Base-by-base conservation (phyloP, 2,888 invertebrate species). In the Agelastica alni region DNA sequence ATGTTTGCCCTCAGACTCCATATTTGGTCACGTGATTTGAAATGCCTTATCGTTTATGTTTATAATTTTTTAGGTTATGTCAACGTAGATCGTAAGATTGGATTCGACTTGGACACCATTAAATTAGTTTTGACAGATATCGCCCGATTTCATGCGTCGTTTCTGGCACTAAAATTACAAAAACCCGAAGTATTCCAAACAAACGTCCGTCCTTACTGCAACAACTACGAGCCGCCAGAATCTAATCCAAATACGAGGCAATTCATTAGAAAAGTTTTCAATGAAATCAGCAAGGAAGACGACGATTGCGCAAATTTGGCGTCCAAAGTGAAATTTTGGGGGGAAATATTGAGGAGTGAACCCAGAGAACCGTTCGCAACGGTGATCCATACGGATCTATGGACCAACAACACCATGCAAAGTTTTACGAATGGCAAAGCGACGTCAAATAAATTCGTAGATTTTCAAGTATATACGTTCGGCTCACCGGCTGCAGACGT, bases 401-500 rank as follows among this genome's bases (percentile, higher is more conserved):
- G 84, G 84, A 78, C 79, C 10, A 84, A 83, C 64, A 84, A 84
- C 59, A 72, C 81, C 4, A 77, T 84, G 76, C 69, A 83, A n/a
- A 77, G 77, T 60, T 75, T 75, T 34, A 57, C 39, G 10, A 54
- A 62, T 28, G 63, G 57, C 6, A 57, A 57, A 47, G 56, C 59
- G 16, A 31, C 51, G 0, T 13, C 46, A 13, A 60, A 59, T 26
- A 71, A 67, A 51, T 45, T 71, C 2, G 61, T 70, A 1, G 71
- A 70, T 48, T 71, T 67, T 41, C 70, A 71, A 61, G 18, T 62
- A 4, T 62, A 60, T 12, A 41, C 48, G 1, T 67, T 66, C 43
- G 60, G 58, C 13, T 66, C 69, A 2, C 62, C 61, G 4, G 63
- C 60, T 5, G 22, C 31, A 7, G 71, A 71, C 56, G 12, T 71